Evolutionary conservation across 2,888 invertebrate species (phyloP), one percentile per base, ranked within the genome.

Genomic region (Galerucella pusilla): DNA sequence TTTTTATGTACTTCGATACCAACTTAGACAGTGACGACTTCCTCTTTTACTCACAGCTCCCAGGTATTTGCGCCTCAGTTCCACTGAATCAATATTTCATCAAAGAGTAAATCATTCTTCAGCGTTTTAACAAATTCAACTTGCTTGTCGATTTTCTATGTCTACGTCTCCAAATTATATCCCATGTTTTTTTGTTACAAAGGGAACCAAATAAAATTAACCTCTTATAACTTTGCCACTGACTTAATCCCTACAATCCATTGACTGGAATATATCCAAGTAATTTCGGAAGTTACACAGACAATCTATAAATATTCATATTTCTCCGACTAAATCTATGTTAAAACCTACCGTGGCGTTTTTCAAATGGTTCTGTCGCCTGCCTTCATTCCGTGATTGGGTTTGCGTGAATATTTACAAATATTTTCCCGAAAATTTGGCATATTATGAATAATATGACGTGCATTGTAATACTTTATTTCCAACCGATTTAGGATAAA

Each of bases 391-490:
- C 28, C 73, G 73, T 73, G 68, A 73, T 73, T 46, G 5, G 57
- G 42, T 67, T 68, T 57, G 63, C 73, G 73, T 73, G 73, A 73
- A 63, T 60, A 68, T 73, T 68, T 63, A 54, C 73, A 68, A 73
- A 68, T 68, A 68, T 73, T 73, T 63, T 64, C 57, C 72, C 61
- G 25, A 63, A 70, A 70, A 54, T 54, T 63, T 63, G 68, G 63
- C 42, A 68, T 73, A 73, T 73, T 68, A 64, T 68, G 68, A 67
- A 73, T 68, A 66, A 68, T 49, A 68, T 73, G 73, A 73, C 68
- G 73, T 73, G 64, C 68, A 68, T 68, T 63, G 42, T 61, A 52
- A 61, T 68, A 68, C 64, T 73, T 68, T 64, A 73, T 73, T 61
- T 73, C 25, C 16, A 45, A 64, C 63, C 64, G 54, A 42, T 71